Conservation (phyloP, 2,888 invertebrate genomes). For the Ormyrus pomaceus region DNA sequence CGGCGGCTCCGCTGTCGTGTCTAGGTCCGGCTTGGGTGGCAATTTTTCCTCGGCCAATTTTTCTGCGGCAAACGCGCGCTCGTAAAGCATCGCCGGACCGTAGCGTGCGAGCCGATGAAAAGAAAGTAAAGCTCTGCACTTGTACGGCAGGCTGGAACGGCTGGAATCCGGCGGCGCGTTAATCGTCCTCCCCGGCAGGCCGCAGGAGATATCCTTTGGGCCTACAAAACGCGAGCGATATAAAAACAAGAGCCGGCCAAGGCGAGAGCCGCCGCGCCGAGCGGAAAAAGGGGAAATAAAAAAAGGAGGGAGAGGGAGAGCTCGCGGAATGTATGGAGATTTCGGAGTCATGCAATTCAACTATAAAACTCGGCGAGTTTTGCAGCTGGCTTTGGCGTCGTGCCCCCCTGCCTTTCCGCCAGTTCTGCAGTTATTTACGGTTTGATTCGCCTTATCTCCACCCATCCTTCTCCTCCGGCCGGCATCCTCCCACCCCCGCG, state of each 20-base stretch:
- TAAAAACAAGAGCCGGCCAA: conserved; percentile 69
- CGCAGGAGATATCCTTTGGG: conserved; percentile 37
- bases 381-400: conserved; percentile 73
- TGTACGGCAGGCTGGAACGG: conserved; percentile 34
- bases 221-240: conserved; percentile 61
- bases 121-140: conserved; percentile 53
- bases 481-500: conserved; percentile 54
- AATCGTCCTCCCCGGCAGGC: conserved; percentile 56
- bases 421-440: conserved; percentile 75
- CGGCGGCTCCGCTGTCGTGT: neutral
- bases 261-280: conserved; percentile 34
- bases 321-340: conserved; percentile 72
- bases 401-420: conserved; percentile 67
- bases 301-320: conserved; percentile 57
- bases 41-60: conserved; percentile 25
- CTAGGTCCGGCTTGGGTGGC: neutral
- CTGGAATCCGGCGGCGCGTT: conserved; percentile 53
- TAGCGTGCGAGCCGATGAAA: conserved; percentile 49
- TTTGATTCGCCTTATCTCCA: conserved; percentile 75
- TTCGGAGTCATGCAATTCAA: conserved; percentile 75
- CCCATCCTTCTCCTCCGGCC: conserved; percentile 62
- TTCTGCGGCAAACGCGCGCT: conserved; percentile 43
- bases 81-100: conserved; percentile 32
- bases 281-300: conserved; percentile 59
- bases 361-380: conserved; percentile 75